Evolutionary conservation across 23 tunicate genomes (phyloP).

Genomic region (Aplidium turbinatum): DNA sequence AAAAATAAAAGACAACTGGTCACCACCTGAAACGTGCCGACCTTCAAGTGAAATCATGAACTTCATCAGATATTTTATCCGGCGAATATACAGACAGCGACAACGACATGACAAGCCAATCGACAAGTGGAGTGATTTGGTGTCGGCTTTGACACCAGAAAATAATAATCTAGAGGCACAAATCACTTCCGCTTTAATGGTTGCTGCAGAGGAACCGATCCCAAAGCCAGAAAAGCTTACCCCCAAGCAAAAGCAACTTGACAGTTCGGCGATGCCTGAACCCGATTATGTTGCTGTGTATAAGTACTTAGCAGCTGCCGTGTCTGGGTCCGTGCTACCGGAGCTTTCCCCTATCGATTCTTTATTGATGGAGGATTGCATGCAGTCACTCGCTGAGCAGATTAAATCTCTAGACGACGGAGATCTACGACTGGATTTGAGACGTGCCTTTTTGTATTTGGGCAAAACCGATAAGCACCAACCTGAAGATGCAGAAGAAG

Average conservation of each 20-base stretch:
- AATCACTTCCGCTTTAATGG: conserved; percentile 47
- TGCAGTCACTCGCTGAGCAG: conserved; percentile 65
- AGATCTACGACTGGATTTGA: conserved; percentile 49
- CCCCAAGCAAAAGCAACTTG: background rate
- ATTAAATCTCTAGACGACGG: conserved; percentile 56
- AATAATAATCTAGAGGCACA: conserved; percentile 50
- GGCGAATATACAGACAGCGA: background rate
- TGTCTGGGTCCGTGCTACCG: conserved; percentile 50
- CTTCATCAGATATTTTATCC: background rate
- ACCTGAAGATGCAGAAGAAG: conserved; percentile 39
- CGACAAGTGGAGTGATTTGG: conserved; percentile 60
- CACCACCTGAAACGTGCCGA: no score
- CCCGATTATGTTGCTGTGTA: conserved; percentile 62
- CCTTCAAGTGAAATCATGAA: no score
- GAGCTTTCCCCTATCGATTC: conserved; percentile 57
- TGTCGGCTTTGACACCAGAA: conserved; percentile 47
- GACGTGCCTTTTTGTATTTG: conserved; percentile 38
- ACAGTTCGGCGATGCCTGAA: conserved; percentile 17
- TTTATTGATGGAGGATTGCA: conserved; percentile 66
- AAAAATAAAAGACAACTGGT: no score
- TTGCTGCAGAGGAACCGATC: conserved; percentile 62
- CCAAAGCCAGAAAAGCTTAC: background rate
- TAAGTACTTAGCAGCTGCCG: conserved; percentile 59
- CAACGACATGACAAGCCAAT: conserved; percentile 4
- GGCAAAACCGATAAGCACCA: conserved; percentile 13